Percentiles rank a stretch among this genome's conserved stretches.
Conservation (phyloP, 1,140 invertebrate species). For the Hyles vespertilio region DNA sequence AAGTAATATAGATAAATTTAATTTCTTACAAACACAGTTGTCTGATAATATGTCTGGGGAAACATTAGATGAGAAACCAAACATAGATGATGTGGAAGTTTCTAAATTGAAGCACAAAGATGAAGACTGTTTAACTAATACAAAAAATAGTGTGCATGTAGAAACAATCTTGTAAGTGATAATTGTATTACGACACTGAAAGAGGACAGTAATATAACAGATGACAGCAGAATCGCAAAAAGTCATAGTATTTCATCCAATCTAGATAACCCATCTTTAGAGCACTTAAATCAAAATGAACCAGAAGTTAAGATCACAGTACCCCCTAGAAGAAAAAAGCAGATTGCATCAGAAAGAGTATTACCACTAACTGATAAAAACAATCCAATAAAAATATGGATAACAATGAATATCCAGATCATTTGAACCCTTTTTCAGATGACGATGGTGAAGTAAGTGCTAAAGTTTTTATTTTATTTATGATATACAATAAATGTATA, state of each 20-base stretch:
- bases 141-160: conserved; percentile 2
- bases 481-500: background rate
- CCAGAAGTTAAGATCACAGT: conserved; percentile 54
- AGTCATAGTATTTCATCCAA: conserved; percentile 26
- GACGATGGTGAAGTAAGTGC: conserved; percentile 74
- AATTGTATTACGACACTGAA: conserved; percentile 15
- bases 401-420: conserved; percentile 79
- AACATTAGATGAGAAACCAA: conserved; percentile 22
- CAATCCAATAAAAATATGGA: conserved; percentile 28
- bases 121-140: conserved; percentile 6
- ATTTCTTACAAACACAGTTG: conserved; percentile 69
- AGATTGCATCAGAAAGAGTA: conserved; percentile 26
- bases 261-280: conserved; percentile 20
- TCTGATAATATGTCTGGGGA: conserved; percentile 31
- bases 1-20: conserved; percentile 59
- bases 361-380: conserved; percentile 13
- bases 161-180: conserved; percentile 10
- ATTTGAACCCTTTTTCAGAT: conserved; percentile 88
- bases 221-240: conserved; percentile 62
- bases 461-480: background rate
- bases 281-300: conserved; percentile 26
- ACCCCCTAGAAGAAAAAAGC: conserved; percentile 63
- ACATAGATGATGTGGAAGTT: conserved; percentile 16
- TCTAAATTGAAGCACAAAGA: conserved; percentile 18
- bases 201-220: conserved; percentile 57